Evolutionary conservation across 2,888 invertebrate species (phyloP).

Genomic region (Meghimatium bilineatum): DNA sequence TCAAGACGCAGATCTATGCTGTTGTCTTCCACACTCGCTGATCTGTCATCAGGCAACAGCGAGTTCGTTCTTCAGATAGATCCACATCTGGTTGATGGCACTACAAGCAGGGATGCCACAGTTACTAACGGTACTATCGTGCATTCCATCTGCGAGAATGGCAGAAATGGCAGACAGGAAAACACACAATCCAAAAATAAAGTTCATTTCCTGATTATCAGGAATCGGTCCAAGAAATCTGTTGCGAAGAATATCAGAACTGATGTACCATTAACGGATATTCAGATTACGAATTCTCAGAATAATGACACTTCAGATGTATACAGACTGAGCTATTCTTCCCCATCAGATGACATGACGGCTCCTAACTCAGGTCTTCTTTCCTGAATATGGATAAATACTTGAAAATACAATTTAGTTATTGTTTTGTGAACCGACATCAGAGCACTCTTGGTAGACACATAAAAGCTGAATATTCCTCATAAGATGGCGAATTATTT

Average conservation of each 20-base stretch:
- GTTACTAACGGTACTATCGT: background rate
- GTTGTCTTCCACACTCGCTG: background rate
- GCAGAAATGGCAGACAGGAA: background rate
- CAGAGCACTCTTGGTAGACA: too few species aligned
- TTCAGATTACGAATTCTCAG: background rate
- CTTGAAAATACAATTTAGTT: too few species aligned
- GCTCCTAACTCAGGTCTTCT: background rate
- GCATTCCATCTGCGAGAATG: background rate
- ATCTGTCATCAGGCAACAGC: background rate
- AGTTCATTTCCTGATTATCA: background rate
- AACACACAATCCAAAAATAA: background rate
- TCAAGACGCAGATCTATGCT: background rate
- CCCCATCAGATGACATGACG: background rate
- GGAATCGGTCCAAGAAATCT: background rate
- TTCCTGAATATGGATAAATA: background rate
- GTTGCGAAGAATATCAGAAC: background rate
- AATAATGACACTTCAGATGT: background rate
- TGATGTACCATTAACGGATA: background rate
- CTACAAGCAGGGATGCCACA: background rate
- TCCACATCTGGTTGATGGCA: background rate
- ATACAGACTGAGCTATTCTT: background rate
- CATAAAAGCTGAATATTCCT: too few species aligned
- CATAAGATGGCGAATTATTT: too few species aligned
- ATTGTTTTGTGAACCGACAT: too few species aligned
- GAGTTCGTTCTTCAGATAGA: conserved; percentile 24